Base-by-base conservation (phyloP, 2,113 vertebrate genomes). In the Urocitellus parryii region DNA sequence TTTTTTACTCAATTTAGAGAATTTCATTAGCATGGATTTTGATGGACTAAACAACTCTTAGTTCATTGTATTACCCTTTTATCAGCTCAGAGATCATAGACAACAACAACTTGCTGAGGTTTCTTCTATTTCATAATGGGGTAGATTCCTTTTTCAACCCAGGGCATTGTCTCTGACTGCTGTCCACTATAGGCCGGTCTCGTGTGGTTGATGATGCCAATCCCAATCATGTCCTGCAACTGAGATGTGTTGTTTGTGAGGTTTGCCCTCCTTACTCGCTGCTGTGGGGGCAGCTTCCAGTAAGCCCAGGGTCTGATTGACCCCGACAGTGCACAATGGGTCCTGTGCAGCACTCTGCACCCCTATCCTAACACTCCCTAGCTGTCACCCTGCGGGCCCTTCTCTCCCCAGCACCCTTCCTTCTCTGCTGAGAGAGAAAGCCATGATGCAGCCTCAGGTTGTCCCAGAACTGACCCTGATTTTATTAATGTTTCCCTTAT, bases 81-180 rank as follows among this genome's bases (percentile, higher is more conserved):
- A 45, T 84, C 91, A 68, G 90, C 65, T 58, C 76, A 37, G 83
- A 86, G 42, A 78, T 42, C 61, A 45, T 0, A 56, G 68, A 70
- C 17, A 73, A 51, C 17, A 73, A 51, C 39, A 58, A 78, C 80
- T 84, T 78, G 95, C 91, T 95, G 92, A 95, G 89, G 83, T 94
- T 51, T 91, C 92, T 91, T 51, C 87, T 91, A 4, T 51, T 88
- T 90, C 61, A 81, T 76, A 88, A 95, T 81, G 72, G 87, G 70
- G 17, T 0, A 4, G 82, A 83, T 97, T 89, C 65, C 80, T 88
- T 45, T 92, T 20, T 9, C 53, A 91, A 9, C 90, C 90, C 76
- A 0, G 88, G 56, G 72, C 70, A 78, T 82, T 96, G 97, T 95
- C 81, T 70, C 96, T 77, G 65, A 34, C 81, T 10, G 48, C 78